Conservation (phyloP, 1,140 invertebrate species). For the Stenopsyche tienmushanensis region DNA sequence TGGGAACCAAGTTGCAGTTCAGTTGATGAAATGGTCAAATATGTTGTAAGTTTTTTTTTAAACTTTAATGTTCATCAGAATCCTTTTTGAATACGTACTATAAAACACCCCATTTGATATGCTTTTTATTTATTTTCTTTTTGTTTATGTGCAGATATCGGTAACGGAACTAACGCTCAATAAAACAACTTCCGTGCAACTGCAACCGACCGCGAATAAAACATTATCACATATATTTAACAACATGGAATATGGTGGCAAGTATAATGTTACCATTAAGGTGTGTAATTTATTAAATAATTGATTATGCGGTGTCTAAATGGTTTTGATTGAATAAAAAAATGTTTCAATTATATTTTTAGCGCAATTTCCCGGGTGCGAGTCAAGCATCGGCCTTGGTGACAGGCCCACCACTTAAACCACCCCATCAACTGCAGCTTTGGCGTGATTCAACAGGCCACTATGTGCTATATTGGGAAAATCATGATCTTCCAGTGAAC, state of each 20-base stretch:
- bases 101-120: too few species aligned
- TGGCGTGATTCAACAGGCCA: conserved; percentile 57
- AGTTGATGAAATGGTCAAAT: conserved; percentile 57
- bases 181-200: conserved; percentile 51
- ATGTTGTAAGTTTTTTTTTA: conserved; percentile 55
- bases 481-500: conserved; percentile 27
- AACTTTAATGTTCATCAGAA: background rate
- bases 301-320: background rate
- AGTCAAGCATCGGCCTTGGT: conserved; percentile 53
- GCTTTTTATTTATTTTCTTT: conserved; percentile 15
- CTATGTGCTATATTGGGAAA: conserved; percentile 63
- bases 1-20: conserved; percentile 60
- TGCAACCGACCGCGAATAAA: conserved; percentile 47
- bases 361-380: conserved; percentile 48
- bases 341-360: background rate
- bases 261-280: conserved; percentile 62
- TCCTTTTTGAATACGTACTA: background rate
- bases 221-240: conserved; percentile 57
- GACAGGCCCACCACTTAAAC: conserved; percentile 58
- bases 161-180: conserved; percentile 57
- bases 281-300: conserved; percentile 47
- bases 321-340: background rate
- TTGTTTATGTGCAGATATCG: conserved; percentile 52
- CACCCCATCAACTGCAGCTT: conserved; percentile 66
- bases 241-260: conserved; percentile 61